Conservation (phyloP, 2,797 vertebrate species). For the Hypotaenidia philippensis region DNA sequence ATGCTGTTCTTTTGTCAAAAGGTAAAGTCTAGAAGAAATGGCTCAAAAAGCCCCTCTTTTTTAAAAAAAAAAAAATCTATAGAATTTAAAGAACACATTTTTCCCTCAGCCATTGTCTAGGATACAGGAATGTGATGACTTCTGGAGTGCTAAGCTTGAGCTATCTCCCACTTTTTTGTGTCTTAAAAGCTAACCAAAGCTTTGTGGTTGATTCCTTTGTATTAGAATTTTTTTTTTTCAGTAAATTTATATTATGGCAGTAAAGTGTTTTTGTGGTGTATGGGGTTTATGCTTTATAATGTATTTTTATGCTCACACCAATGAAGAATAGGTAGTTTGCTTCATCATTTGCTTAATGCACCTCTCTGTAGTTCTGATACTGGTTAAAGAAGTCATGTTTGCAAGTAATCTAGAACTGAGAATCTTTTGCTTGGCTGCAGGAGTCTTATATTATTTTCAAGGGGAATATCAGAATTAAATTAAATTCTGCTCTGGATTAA, state of each 20-base stretch:
- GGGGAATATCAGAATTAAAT: neutral
- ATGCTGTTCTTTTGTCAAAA: neutral
- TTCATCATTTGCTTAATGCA: rapidly evolving
- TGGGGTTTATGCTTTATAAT: neutral
- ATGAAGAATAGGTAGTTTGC: neutral
- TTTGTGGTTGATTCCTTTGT: neutral
- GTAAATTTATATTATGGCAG: neutral
- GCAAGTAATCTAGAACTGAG: neutral
- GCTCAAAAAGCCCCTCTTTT: neutral
- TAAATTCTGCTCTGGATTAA: neutral
- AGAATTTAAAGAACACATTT: neutral
- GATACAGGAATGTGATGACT: neutral
- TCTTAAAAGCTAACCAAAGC: neutral
- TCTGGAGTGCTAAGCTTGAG: neutral
- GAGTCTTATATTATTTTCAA: neutral
- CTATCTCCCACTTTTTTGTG: neutral
- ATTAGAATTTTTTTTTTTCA: rapidly evolving
- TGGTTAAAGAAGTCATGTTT: neutral
- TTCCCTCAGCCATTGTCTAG: neutral
- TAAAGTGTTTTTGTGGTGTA: neutral
- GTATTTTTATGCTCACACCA: neutral
- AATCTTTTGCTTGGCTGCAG: neutral
- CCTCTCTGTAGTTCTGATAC: neutral
- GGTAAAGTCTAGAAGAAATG: neutral
- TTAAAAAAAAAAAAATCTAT: too few relatives aligned